Evolutionary conservation across 2,797 vertebrate species (phyloP).

Genomic region (Sebastes baramenuke): DNA sequence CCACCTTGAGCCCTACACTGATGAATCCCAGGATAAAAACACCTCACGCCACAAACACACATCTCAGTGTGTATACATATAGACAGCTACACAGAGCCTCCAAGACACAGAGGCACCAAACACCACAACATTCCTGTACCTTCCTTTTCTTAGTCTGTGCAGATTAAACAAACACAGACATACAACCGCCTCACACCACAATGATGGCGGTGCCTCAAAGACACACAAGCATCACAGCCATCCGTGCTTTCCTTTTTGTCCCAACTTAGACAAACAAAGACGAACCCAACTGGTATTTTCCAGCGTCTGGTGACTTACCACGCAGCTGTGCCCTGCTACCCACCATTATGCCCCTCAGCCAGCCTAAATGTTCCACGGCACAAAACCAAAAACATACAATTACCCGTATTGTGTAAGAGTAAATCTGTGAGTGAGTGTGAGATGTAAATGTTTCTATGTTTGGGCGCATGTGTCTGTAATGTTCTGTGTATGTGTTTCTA

Average conservation of each 20-base stretch:
- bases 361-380: constrained; percentile 49
- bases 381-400: constrained; percentile 60
- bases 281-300: constrained; percentile 53
- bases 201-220: constrained; percentile 54
- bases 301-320: constrained; percentile 49
- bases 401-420: constrained; percentile 34
- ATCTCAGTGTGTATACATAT: constrained; percentile 19
- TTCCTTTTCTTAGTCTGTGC: constrained; percentile 44
- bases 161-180: constrained; percentile 69
- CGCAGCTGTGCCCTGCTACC: constrained; percentile 44
- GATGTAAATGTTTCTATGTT: background rate
- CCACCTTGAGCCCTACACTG: background rate
- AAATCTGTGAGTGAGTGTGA: constrained; percentile 7
- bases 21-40: constrained; percentile 15
- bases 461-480: background rate
- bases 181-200: constrained; percentile 43
- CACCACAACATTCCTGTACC: constrained; percentile 37
- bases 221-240: constrained; percentile 45
- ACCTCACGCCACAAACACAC: constrained; percentile 27
- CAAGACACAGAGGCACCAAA: constrained; percentile 60
- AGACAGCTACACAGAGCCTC: constrained; percentile 31
- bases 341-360: constrained; percentile 49
- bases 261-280: constrained; percentile 56
- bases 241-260: constrained; percentile 53
- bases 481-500: background rate